Evolutionary conservation across 1,140 invertebrate genomes (phyloP), one percentile per base, ranked within the genome.

Genomic region (Dendroctonus ponderosae): DNA sequence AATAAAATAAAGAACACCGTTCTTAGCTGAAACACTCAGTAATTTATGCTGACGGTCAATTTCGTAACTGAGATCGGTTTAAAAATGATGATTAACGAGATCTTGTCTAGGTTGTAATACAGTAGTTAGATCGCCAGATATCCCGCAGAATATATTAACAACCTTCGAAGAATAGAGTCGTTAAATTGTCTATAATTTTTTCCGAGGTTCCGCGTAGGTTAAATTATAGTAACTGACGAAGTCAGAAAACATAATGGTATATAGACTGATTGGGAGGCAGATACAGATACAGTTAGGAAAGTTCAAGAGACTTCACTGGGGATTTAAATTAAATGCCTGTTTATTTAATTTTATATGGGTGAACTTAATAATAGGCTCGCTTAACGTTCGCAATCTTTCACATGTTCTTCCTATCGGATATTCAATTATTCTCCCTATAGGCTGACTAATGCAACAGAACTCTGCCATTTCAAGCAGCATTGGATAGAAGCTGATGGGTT

Each of bases 11-110:
- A 14, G 46, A 48, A 14, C 46, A 48, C 46, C 46, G 46, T 48
- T 48, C 11, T 11, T 14, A 48, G 14, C 14, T n/a, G 46, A 48
- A 56, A 56, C 43, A 26, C 48, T 43, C 62, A 6, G n/a, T 58
- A 66, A 52, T 49, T 58, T 67, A 66, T 54, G 56, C 57, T 42
- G 65, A 50, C 58, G 56, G 50, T 62, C 58, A 67, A 61, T 67
- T 67, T 67, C 66, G 58, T 61, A 67, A 67, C 44, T 11, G 42
- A 39, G 44, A 62, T 46, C 50, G 57, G 46, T 62, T 54, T 46
- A 67, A 62, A 67, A 67, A 67, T 62, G 51, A 67, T 67, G 58
- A 67, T 67, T 62, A 67, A 67, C 66, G 58, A 67, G 58, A 67
- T 67, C 66, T 67, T 67, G 59, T 67, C 66, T 54, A 44, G 53